Percentiles rank a stretch among this genome's conserved stretches.
Evolutionary conservation across 2,888 invertebrate species (phyloP).

Genomic region (Andricus quercusramuli): DNA sequence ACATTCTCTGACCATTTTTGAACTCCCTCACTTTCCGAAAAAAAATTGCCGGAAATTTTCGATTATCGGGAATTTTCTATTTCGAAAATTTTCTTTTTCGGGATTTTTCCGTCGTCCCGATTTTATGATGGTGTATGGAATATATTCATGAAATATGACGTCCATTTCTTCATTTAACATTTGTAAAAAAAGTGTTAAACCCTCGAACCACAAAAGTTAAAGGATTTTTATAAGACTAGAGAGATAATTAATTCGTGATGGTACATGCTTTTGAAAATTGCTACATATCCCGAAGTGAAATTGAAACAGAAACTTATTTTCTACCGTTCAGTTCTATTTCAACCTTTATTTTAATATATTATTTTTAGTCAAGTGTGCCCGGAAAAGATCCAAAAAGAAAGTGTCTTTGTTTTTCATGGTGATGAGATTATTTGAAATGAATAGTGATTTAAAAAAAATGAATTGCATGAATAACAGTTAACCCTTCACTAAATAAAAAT

Average conservation of each 20-base stretch:
- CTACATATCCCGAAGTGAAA: not conserved
- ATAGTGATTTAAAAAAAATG: not conserved
- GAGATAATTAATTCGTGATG: not conserved
- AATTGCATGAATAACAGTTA: too few species aligned
- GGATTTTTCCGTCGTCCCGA: too few species aligned
- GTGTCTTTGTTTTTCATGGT: not conserved
- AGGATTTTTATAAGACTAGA: not conserved
- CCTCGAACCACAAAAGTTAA: not conserved
- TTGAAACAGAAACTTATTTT: not conserved
- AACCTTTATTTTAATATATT: not conserved
- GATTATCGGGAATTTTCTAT: too few species aligned
- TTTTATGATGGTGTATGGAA: not conserved
- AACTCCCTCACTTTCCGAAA: too few species aligned
- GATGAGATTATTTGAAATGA: not conserved
- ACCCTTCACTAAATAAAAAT: too few species aligned
- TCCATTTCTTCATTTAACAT: not conserved
- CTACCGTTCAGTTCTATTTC: not conserved
- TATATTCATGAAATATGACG: not conserved
- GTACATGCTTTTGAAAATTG: slow-evolving; percentile 1
- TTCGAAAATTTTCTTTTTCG: too few species aligned
- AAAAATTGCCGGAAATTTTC: too few species aligned
- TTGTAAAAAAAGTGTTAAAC: not conserved
- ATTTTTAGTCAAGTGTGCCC: not conserved
- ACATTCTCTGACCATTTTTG: too few species aligned
- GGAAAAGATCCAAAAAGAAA: not conserved